phyloP scores from a whole-genome alignment of 2,113 vertebrate species.

The Anseranas semipalmata region DNA sequence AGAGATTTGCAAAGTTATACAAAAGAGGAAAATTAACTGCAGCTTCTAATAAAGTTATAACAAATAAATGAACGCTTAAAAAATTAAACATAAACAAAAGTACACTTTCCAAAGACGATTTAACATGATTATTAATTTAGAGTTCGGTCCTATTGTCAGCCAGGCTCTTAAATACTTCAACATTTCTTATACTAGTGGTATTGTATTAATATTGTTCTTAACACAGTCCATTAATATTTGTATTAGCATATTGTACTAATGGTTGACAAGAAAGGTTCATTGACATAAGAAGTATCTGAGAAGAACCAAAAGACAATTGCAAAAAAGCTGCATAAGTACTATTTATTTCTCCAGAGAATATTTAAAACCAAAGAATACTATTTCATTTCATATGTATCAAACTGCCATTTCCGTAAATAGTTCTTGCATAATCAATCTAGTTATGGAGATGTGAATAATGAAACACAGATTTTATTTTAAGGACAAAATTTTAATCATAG shows the following conservation, averaged over 20 bases:
- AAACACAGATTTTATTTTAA: not conserved
- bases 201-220: not conserved
- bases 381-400: not conserved
- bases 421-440: not conserved
- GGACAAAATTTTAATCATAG: not conserved
- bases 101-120: not conserved
- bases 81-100: not conserved
- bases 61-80: not conserved
- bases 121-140: not conserved
- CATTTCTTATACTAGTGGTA: not conserved
- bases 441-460: not conserved
- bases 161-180: not conserved
- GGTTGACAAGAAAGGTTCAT: not conserved
- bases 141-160: not conserved
- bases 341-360: not conserved
- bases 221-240: not conserved
- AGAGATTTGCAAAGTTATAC: not conserved
- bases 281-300: not conserved
- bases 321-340: not conserved
- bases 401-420: not conserved
- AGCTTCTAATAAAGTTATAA: not conserved
- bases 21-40: not conserved
- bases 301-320: not conserved
- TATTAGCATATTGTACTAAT: not conserved
- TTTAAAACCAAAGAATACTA: rapidly evolving